Percentiles rank a stretch among this genome's conserved stretches.
Conservation (phyloP, 2,797 vertebrate species). For the Lithobates pipiens region DNA sequence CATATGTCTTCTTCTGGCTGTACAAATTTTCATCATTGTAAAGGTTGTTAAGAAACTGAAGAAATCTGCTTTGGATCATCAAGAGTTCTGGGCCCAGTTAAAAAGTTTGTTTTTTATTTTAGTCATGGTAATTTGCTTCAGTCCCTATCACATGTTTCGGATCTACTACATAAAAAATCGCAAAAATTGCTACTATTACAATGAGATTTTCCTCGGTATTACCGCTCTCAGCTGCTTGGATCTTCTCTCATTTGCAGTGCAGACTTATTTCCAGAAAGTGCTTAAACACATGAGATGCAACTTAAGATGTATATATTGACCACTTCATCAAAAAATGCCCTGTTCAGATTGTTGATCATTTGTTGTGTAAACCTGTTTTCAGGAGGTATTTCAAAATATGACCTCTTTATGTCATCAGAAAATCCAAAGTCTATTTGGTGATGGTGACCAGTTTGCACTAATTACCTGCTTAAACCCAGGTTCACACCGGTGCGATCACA, state of each 20-base stretch:
- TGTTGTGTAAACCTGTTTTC: not conserved
- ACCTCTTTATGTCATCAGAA: not conserved
- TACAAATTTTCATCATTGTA: slow-evolving; percentile 79
- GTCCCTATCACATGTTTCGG: slow-evolving; percentile 89
- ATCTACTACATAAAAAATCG: slow-evolving; percentile 75
- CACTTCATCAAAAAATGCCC: not conserved
- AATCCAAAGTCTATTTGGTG: not conserved
- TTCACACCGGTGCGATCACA: no score
- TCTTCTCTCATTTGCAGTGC: slow-evolving; percentile 83
- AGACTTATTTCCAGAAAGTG: slow-evolving; percentile 62
- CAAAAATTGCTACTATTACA: slow-evolving; percentile 62
- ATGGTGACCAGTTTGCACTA: no score
- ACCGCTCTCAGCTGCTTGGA: slow-evolving; percentile 89
- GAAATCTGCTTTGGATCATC: slow-evolving; percentile 74
- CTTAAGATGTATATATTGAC: slow-evolving; percentile 68
- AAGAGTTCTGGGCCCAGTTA: slow-evolving; percentile 88
- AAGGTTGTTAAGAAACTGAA: slow-evolving; percentile 73
- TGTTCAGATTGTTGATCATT: not conserved
- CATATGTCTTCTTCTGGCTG: slow-evolving; percentile 69
- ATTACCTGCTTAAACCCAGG: no score
- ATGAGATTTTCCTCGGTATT: slow-evolving; percentile 88
- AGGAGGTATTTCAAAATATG: not conserved
- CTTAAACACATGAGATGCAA: slow-evolving; percentile 51
- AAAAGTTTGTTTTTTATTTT: slow-evolving; percentile 88
- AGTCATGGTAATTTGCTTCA: slow-evolving; percentile 84